Evolutionary conservation across 2,797 vertebrate species (phyloP).

Genomic region (Podarcis lilfordi): DNA sequence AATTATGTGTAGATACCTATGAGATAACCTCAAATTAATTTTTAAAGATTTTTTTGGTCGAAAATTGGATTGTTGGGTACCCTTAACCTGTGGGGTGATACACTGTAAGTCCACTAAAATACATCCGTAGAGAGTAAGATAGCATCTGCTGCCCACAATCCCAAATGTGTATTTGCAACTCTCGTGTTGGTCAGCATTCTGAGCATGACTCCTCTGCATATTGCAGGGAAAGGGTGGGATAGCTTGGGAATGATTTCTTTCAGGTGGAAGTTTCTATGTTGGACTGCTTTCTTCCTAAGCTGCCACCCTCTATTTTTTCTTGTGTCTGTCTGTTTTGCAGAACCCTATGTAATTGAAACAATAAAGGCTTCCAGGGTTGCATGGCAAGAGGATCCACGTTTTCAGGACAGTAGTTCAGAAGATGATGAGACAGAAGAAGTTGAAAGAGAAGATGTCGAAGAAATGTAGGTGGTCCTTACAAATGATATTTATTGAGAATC

Average conservation of each 20-base stretch:
- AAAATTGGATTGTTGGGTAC: background rate
- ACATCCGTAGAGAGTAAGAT: background rate
- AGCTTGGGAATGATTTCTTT: background rate
- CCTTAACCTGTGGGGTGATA: background rate
- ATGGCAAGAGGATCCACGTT: slow-evolving; percentile 86
- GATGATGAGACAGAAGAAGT: slow-evolving; percentile 75
- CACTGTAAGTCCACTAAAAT: background rate
- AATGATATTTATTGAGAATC: background rate
- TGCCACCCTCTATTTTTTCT: background rate
- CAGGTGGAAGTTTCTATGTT: background rate
- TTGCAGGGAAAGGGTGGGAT: background rate
- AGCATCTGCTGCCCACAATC: background rate
- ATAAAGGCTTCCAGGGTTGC: slow-evolving; percentile 80
- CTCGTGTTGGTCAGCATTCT: background rate
- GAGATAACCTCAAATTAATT: too few species aligned
- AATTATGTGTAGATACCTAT: too few species aligned
- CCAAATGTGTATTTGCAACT: background rate
- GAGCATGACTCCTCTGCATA: background rate
- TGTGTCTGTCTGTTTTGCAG: slow-evolving; percentile 54
- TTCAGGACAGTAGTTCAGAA: slow-evolving; percentile 91
- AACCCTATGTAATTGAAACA: slow-evolving; percentile 79
- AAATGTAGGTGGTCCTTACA: slow-evolving; percentile 59
- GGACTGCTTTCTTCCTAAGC: background rate
- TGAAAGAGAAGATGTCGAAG: slow-evolving; percentile 55
- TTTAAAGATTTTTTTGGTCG: too few species aligned